Base-by-base conservation (phyloP, 2,888 invertebrate species). In the Meganola albula region DNA sequence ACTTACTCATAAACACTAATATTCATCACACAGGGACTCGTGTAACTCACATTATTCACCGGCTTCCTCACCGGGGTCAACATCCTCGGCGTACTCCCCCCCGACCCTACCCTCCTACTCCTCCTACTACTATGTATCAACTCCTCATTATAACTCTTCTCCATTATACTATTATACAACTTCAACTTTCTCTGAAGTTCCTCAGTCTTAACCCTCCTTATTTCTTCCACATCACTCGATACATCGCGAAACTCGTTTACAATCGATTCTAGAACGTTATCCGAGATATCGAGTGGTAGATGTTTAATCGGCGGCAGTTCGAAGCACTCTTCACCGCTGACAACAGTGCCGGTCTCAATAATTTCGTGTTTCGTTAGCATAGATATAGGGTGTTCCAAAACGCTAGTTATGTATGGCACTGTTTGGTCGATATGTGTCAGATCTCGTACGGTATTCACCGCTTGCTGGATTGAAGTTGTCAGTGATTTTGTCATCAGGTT, bases 261-360 rank as follows among this genome's bases (percentile, higher is more conserved):
- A 13, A 86, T 84, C 3, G 83, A 84, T 48, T 83, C 74, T 1
- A 86, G 47, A 4, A 86, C 77, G 36, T 78, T 72, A 6, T 62
- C 67, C 0, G 83, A 70, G 9, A 88, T 69, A 50, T 88, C 86
- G 2, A 63, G 49, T 1, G 87, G 80, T 0, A 89, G 62, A 3
- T 78, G 71, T 48, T 87, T 87, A 6, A 90, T 80, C 1, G 91
- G 89, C 2, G 92, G 91, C 27, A 91, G 64, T 70, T 93, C 93
- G 57, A 90, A 88, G 42, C 93, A 93, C 67, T 94, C 94, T 58
- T 93, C 93, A 0, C 92, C 93, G 53, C 87, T 89, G 7, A 64
- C 53, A 14, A 66, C 88, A 0, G 78, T 57, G 9, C 67, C 74
- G 7, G 63, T 66, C 46, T 68, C 86, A 44, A 61, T 50, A 13